Conservation (phyloP, 2,888 invertebrate genomes). For the Tenthredo distinguenda region DNA sequence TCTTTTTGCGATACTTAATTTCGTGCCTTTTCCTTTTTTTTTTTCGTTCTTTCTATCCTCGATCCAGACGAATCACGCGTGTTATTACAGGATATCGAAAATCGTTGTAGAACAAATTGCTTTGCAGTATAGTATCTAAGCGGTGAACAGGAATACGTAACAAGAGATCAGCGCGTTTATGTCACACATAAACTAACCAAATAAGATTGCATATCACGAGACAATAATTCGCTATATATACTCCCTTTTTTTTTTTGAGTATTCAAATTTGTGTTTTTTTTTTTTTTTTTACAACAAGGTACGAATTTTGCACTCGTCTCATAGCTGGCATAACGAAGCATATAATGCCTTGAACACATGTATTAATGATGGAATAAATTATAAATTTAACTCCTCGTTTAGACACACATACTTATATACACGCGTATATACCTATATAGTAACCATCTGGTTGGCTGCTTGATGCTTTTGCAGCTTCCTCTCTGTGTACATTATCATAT, state of each 20-base stretch:
- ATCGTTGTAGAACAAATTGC: slow-evolving; percentile 21
- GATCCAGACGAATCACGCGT: neutral
- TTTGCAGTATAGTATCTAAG: neutral
- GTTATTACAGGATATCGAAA: slow-evolving; percentile 4
- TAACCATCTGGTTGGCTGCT: neutral
- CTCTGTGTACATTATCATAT: slow-evolving; percentile 19
- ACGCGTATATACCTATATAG: neutral
- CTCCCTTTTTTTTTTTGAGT: neutral
- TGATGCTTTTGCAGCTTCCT: neutral
- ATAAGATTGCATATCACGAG: neutral
- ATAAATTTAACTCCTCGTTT: neutral
- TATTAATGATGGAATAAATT: neutral
- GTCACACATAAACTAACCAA: neutral
- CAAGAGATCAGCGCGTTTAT: neutral
- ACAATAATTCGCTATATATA: neutral
- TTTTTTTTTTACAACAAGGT: neutral
- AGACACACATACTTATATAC: neutral
- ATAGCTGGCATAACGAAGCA: neutral
- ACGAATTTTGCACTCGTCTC: neutral
- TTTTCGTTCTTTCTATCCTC: neutral
- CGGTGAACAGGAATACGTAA: neutral
- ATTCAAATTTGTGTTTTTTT: neutral
- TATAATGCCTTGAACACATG: neutral
- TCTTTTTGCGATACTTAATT: neutral
- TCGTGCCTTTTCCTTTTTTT: neutral